Evolutionary conservation across 2,113 vertebrate species (phyloP).

Genomic region (Cyprinodon brontotheroides): DNA sequence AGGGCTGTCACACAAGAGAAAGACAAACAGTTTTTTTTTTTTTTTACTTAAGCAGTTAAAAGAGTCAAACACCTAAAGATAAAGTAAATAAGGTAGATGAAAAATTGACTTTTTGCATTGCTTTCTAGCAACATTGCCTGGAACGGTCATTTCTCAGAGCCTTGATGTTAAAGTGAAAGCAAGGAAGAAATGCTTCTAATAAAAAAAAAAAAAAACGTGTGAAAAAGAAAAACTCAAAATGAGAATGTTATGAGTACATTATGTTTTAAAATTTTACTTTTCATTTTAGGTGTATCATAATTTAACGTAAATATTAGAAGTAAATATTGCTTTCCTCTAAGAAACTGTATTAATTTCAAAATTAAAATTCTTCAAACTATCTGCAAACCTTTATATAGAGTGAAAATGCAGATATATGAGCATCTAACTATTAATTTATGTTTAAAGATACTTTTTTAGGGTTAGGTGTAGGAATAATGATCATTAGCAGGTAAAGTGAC

Average conservation of each 20-base stretch:
- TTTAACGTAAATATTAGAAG: too few relatives aligned
- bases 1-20: conserved; percentile 12
- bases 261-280: too few relatives aligned
- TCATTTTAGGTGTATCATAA: too few relatives aligned
- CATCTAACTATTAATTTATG: too few relatives aligned
- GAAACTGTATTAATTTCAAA: too few relatives aligned
- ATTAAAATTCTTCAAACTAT: too few relatives aligned
- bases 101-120: neutral
- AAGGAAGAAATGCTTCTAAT: neutral
- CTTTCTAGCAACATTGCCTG: neutral
- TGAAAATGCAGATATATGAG: too few relatives aligned
- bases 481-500: too few relatives aligned
- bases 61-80: conserved; percentile 23
- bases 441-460: too few relatives aligned
- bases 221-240: neutral
- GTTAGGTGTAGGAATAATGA: too few relatives aligned
- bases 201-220: neutral
- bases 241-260: neutral
- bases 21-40: conserved; percentile 18
- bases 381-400: too few relatives aligned
- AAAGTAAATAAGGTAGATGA: neutral
- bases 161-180: neutral
- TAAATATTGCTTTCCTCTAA: too few relatives aligned
- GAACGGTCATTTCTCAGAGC: neutral
- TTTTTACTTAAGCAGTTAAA: conserved; percentile 14